Evolutionary conservation across 2,888 invertebrate species (phyloP).

Genomic region (Orthonevra nobilis): DNA sequence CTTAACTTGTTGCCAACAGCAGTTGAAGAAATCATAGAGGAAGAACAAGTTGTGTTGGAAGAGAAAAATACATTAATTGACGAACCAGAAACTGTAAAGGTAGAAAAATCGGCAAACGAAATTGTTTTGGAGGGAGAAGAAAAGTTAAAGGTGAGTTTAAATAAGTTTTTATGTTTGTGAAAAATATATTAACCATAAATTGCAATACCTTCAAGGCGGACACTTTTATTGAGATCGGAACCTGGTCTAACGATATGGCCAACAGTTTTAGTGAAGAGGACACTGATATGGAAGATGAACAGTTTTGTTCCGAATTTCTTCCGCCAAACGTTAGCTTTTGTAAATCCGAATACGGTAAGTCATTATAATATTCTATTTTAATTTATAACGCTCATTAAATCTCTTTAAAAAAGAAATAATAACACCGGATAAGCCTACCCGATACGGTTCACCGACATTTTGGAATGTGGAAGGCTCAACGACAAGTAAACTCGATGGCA

Average conservation of each 20-base stretch:
- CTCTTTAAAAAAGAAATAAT: constrained; percentile 27
- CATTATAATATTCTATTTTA: neutral
- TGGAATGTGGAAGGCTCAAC: constrained; percentile 76
- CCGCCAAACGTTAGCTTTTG: constrained; percentile 85
- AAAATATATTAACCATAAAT: neutral
- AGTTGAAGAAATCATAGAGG: constrained; percentile 72
- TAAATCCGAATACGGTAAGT: constrained; percentile 81
- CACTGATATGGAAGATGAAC: constrained; percentile 79
- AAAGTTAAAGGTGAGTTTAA: constrained; percentile 73
- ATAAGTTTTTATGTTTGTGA: too few species aligned
- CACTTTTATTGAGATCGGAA: constrained; percentile 90
- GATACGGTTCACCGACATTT: constrained; percentile 80
- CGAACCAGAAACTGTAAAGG: constrained; percentile 77
- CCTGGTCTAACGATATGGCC: constrained; percentile 96
- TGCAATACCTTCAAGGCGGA: constrained; percentile 75
- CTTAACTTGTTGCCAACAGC: too few species aligned
- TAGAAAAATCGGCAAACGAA: constrained; percentile 79
- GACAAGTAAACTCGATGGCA: constrained; percentile 43
- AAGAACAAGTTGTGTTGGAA: constrained; percentile 1
- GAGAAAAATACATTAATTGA: constrained; percentile 21
- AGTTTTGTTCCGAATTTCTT: constrained; percentile 82
- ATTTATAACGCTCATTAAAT: neutral
- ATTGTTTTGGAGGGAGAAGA: constrained; percentile 78
- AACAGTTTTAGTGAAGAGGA: constrained; percentile 78
- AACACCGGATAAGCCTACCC: constrained; percentile 78